Percentiles rank a stretch among this genome's conserved stretches.
Conservation (phyloP, 1,140 invertebrate species). For the Notospermus geniculatus region DNA sequence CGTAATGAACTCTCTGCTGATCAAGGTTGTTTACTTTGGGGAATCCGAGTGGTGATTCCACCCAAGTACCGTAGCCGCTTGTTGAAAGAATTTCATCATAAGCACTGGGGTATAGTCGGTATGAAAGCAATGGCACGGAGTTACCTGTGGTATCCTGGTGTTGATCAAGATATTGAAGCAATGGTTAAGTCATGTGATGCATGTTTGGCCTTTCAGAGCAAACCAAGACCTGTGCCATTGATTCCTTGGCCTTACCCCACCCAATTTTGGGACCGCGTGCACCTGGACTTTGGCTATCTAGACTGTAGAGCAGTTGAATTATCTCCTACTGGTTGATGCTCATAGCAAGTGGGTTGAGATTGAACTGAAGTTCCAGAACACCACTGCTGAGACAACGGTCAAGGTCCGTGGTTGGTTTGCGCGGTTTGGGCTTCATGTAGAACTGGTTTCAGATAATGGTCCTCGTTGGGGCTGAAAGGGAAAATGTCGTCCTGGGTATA, state of each 20-base stretch:
- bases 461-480: no score
- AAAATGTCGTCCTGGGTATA: no score
- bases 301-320: constrained; percentile 9
- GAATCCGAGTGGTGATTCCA: not conserved
- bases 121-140: constrained; percentile 3
- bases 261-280: constrained; percentile 2
- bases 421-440: constrained; percentile 47
- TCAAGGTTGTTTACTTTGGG: not conserved
- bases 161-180: constrained; percentile 4
- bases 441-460: no score
- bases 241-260: not conserved
- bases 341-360: constrained; percentile 13
- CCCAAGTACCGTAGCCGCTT: not conserved
- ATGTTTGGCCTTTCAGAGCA: not conserved
- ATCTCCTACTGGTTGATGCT: constrained; percentile 5
- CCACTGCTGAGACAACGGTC: constrained; percentile 20
- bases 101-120: not conserved
- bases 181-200: not conserved
- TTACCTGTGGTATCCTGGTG: constrained; percentile 12
- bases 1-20: not conserved
- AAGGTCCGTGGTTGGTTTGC: no score
- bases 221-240: not conserved
- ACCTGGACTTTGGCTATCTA: constrained; percentile 9
- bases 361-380: not conserved
- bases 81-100: not conserved